Base-by-base conservation (phyloP, 1,140 invertebrate genomes). In the Polypedilum pembai region DNA sequence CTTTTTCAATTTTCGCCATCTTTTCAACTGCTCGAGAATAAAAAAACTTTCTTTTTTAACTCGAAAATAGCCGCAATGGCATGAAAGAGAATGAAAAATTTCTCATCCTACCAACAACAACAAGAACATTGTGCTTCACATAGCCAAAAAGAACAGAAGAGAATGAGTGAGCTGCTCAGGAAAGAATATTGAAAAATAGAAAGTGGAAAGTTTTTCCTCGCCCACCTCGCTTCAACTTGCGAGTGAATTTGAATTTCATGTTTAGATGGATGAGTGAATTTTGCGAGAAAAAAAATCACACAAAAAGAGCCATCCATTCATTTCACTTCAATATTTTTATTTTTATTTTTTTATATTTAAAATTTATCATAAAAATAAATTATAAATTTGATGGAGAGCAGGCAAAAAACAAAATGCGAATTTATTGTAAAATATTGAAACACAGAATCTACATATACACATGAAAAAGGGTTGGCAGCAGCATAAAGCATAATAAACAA, bases 1-100 rank as follows among this genome's bases (percentile, higher is more conserved):
- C 45, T 56, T 56, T 56, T 56, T 56, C 45, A 56, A 56, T 56
- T 56, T 56, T 56, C 45, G 45, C 45, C 45, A 56, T 56, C 45
- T 56, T 56, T 56, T 56, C 45, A 56, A 56, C 45, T 56, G 45
- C 45, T 12, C 12, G n/a, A 56, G 15, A 56, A 56, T 12, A 56
- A 56, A 15, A 45, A 56, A 56, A 56, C 45, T 56, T 56, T 56
- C 45, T n/a, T 56, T 56, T 56, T 56, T n/a, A 56, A 33, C 24
- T 33, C 24, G 5, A 33, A 33, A 56, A 56, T 12, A 56, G 45
- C 45, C 10, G 7, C 45, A 56, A 56, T 56, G 45, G 45, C 45
- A 56, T 56, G 41, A 45, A 15, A 8, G 8, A 45, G 41, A 15
- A 8, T 12, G 2, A 45, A 45, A 45, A 8, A 45, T 12, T 12